Conservation (phyloP, 2,797 vertebrate species). For the Perodicticus potto region DNA sequence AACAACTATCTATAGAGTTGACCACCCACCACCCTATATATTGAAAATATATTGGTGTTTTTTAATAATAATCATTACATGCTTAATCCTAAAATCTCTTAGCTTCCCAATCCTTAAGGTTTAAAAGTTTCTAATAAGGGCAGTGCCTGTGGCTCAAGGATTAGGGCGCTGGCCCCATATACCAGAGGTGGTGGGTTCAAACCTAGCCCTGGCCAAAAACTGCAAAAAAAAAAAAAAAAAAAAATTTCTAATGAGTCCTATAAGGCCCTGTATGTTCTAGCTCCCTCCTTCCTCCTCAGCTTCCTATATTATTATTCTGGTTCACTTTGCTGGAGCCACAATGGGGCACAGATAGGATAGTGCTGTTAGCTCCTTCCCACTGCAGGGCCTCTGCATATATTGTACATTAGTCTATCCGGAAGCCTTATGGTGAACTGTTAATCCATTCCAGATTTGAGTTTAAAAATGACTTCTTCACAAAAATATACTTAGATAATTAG, state of each 20-base stretch:
- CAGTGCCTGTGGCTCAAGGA: no score
- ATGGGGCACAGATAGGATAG: fast-evolving
- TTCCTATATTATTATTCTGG: neutral
- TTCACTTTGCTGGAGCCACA: no score
- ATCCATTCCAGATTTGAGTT: neutral
- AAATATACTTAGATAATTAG: neutral
- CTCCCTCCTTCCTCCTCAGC: neutral
- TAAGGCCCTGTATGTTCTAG: no score
- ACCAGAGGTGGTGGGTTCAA: no score
- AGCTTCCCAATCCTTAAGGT: neutral
- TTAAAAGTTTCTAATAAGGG: neutral
- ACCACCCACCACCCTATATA: fast-evolving
- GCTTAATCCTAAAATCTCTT: neutral
- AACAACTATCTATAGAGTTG: neutral
- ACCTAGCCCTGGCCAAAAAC: no score
- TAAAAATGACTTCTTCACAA: constrained; percentile 10
- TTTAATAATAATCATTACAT: neutral
- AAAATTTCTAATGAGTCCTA: neutral
- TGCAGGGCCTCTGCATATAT: neutral
- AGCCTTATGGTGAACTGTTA: neutral
- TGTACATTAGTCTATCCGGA: neutral
- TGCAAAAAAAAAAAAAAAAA: no score
- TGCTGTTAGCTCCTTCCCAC: neutral
- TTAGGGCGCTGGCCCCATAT: no score
- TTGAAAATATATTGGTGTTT: neutral